Conservation (phyloP, 2,888 invertebrate genomes). For the Eupithecia centaureata region DNA sequence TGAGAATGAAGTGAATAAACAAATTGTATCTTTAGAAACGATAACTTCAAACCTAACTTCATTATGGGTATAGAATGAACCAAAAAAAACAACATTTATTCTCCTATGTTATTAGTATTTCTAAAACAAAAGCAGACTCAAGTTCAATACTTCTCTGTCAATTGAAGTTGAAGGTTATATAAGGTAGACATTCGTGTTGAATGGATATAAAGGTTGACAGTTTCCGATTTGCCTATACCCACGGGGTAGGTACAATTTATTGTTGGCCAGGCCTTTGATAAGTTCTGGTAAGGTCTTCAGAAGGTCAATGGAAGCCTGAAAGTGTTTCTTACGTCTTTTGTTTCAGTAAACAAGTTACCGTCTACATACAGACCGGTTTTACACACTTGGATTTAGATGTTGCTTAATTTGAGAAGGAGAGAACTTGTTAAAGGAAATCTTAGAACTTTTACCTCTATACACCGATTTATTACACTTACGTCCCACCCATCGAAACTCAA, state of each 20-base stretch:
- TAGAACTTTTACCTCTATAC: neutral
- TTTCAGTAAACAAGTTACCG: neutral
- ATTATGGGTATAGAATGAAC: no score
- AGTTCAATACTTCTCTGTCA: conserved; percentile 42
- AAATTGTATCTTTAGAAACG: no score
- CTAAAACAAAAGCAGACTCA: conserved; percentile 33
- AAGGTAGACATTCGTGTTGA: conserved; percentile 45
- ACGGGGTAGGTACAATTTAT: conserved; percentile 28
- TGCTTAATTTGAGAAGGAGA: neutral
- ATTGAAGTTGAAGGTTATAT: conserved; percentile 37
- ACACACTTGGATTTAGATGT: neutral
- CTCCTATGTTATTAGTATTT: conserved; percentile 17
- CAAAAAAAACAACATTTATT: neutral
- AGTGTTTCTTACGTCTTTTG: conserved; percentile 7
- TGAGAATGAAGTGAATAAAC: no score
- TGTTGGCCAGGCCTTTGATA: conserved; percentile 31
- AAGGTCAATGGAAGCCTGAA: conserved; percentile 26
- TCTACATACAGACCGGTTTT: neutral
- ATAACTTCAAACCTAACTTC: no score
- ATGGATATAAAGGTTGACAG: conserved; percentile 45
- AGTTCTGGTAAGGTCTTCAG: conserved; percentile 23
- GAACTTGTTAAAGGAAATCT: neutral
- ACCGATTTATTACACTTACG: neutral
- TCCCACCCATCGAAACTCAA: neutral
- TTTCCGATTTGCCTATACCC: conserved; percentile 39